Evolutionary conservation across 2,797 vertebrate genomes (phyloP).

Genomic region (Knipowitschia caucasica): DNA sequence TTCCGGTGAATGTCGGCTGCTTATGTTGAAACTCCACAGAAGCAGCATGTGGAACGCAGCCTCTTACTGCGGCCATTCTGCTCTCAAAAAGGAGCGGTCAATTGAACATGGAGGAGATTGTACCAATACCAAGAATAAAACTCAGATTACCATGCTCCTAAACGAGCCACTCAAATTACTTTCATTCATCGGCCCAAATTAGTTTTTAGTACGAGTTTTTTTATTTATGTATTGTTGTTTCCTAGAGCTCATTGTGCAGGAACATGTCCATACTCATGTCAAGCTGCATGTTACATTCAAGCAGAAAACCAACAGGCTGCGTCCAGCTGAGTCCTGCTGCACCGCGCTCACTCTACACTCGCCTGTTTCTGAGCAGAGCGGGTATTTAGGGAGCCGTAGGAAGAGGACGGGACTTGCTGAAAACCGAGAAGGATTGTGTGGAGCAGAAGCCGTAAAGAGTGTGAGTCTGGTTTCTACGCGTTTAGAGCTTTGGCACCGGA

Average conservation of each 20-base stretch:
- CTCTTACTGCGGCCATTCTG: background rate
- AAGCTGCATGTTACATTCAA: constrained; percentile 62
- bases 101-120: background rate
- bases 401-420: constrained; percentile 44
- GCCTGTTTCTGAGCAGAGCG: constrained; percentile 63
- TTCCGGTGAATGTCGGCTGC: no score
- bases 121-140: background rate
- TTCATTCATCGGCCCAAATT: background rate
- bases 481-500: constrained; percentile 63
- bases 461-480: constrained; percentile 54
- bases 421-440: constrained; percentile 57
- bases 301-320: constrained; percentile 43
- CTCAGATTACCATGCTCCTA: background rate
- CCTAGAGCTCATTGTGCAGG: constrained; percentile 4
- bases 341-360: constrained; percentile 44
- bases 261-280: constrained; percentile 37
- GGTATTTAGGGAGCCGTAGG: constrained; percentile 64
- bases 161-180: background rate
- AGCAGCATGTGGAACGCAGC: no score
- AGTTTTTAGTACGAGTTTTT: background rate
- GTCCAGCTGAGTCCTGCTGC: constrained; percentile 45
- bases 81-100: background rate
- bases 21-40: no score
- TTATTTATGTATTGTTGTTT: background rate
- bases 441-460: constrained; percentile 50